phyloP scores from a whole-genome alignment of 2,797 vertebrate species.

The Melopsittacus undulatus region DNA sequence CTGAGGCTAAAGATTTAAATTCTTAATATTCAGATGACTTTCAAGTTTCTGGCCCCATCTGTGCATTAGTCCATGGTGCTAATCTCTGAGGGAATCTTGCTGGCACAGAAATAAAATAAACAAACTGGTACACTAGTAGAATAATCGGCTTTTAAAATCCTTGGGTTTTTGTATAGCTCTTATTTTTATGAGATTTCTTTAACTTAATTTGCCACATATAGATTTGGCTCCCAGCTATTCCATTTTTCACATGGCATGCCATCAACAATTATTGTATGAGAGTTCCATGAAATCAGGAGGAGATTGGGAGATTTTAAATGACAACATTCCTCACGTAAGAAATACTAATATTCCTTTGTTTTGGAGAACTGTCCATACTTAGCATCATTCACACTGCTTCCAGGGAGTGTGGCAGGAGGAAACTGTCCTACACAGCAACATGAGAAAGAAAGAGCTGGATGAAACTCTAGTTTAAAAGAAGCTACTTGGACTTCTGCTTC shows the following conservation, averaged over 20 bases:
- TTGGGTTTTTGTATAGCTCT: slow-evolving; percentile 11
- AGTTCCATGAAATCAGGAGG: slow-evolving; percentile 14
- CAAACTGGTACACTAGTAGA: slow-evolving; percentile 68
- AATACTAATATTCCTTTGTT: not conserved
- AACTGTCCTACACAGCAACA: not conserved
- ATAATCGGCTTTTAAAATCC: slow-evolving; percentile 63
- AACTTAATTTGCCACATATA: slow-evolving; percentile 62
- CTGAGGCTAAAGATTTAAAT: slow-evolving; percentile 93
- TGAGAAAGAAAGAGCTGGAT: not conserved
- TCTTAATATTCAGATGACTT: slow-evolving; percentile 92
- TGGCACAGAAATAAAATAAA: slow-evolving; percentile 75
- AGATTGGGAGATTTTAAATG: slow-evolving; percentile 24
- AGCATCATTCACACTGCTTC: not conserved
- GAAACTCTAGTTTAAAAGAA: not conserved
- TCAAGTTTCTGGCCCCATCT: slow-evolving; percentile 81
- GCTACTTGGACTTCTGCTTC: not conserved
- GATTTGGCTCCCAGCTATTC: slow-evolving; percentile 69
- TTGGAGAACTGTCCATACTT: not conserved
- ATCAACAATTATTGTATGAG: slow-evolving; percentile 32
- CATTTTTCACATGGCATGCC: slow-evolving; percentile 65
- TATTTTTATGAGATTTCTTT: slow-evolving; percentile 68
- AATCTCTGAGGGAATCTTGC: slow-evolving; percentile 75
- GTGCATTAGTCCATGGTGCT: slow-evolving; percentile 70
- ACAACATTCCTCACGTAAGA: slow-evolving; percentile 36
- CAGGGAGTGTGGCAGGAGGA: not conserved